These are phyloP conservation scores for Idaea dimidiata DNA, from an alignment of 2,888 invertebrate genomes.

Conservation along the genomic window DNA sequence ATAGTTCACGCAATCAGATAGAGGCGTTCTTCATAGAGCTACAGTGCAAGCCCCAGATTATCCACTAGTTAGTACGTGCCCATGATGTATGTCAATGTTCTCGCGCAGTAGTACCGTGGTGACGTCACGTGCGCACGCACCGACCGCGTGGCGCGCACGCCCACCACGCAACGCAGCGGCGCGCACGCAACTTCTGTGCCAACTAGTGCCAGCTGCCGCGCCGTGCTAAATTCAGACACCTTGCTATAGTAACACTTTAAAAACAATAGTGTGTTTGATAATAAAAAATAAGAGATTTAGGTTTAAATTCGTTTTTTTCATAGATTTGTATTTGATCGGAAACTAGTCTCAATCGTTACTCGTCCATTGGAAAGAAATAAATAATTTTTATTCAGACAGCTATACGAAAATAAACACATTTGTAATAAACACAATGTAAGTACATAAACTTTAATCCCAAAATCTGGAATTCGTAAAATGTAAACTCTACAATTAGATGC, in stretches of 20 bases:
- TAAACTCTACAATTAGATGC: too few species aligned
- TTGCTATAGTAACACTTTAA: slow-evolving; percentile 8
- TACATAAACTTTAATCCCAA: too few species aligned
- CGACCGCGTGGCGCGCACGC: slow-evolving; percentile 38
- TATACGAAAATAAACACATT: too few species aligned
- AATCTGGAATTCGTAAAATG: too few species aligned
- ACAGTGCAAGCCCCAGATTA: slow-evolving; percentile 30
- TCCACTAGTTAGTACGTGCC: not conserved
- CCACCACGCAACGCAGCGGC: slow-evolving; percentile 23
- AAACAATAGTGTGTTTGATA: not conserved
- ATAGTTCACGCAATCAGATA: too few species aligned
- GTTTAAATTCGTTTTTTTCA: not conserved
- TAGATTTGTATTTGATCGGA: too few species aligned
- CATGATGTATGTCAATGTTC: slow-evolving; percentile 33
- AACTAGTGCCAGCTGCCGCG: slow-evolving; percentile 14
- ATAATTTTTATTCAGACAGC: too few species aligned
- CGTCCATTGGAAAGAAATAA: too few species aligned
- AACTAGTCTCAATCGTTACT: too few species aligned
- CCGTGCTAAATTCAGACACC: not conserved
- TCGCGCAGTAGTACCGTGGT: slow-evolving; percentile 28
- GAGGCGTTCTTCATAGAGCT: too few species aligned
- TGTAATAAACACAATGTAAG: too few species aligned
- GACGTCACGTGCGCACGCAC: slow-evolving; percentile 41
- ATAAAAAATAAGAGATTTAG: not conserved
- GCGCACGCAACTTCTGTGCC: slow-evolving; percentile 22